These are phyloP conservation scores for Xenopus petersii DNA, from an alignment of 2,797 vertebrate genomes.

Conservation along the genomic window DNA sequence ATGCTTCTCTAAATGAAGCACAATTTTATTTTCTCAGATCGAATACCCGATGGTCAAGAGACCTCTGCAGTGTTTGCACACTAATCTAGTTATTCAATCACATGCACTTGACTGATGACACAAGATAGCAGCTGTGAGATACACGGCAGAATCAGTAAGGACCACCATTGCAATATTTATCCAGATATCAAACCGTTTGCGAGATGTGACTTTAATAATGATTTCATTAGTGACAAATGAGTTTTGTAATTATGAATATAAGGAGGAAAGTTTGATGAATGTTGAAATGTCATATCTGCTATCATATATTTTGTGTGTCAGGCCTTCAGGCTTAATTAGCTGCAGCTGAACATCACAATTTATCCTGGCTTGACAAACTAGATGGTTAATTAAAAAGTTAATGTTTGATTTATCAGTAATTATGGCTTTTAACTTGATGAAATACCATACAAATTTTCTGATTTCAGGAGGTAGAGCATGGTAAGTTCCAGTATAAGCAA, in stretches of 20 bases:
- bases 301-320: slow-evolving; percentile 2
- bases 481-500: too few relatives aligned
- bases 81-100: slow-evolving; percentile 11
- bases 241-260: slow-evolving; percentile 30
- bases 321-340: slow-evolving; percentile 47
- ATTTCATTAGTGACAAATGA: slow-evolving; percentile 42
- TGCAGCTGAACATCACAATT: slow-evolving; percentile 48
- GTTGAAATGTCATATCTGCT: slow-evolving; percentile 49
- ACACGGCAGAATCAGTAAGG: neutral
- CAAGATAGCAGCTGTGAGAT: slow-evolving; percentile 1
- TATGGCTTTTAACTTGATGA: slow-evolving; percentile 39
- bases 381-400: slow-evolving; percentile 40
- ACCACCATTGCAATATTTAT: slow-evolving; percentile 19
- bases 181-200: slow-evolving; percentile 17
- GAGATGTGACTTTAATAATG: slow-evolving; percentile 24
- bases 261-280: slow-evolving; percentile 35
- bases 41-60: neutral
- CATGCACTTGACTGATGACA: slow-evolving; percentile 7
- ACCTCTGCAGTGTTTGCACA: neutral
- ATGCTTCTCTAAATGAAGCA: neutral
- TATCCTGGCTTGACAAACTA: slow-evolving; percentile 46
- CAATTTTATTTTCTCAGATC: neutral
- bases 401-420: slow-evolving; percentile 45
- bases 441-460: slow-evolving; percentile 43
- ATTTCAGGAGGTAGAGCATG: neutral